Conservation (phyloP, 1,140 invertebrate species). For the Triops cancriformis region DNA sequence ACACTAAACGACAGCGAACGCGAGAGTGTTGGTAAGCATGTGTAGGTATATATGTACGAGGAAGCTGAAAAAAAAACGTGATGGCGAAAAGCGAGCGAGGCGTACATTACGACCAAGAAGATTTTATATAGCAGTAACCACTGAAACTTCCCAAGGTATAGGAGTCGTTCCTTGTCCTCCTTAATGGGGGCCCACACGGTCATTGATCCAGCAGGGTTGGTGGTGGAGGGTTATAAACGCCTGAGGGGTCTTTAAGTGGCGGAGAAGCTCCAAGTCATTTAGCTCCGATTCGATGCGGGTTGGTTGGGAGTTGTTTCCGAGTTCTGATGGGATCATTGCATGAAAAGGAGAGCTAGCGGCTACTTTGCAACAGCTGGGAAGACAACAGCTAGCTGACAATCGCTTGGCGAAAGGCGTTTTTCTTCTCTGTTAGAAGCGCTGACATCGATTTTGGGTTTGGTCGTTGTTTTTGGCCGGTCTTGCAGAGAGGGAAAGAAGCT, state of each 20-base stretch:
- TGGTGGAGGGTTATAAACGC: not conserved
- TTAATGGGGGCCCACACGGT: too few species aligned
- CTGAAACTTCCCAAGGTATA: too few species aligned
- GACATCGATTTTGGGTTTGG: not conserved
- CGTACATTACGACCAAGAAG: too few species aligned
- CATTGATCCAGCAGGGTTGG: not conserved
- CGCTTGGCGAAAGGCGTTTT: not conserved
- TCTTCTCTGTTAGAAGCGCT: not conserved
- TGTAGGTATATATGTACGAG: not conserved
- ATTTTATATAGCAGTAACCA: too few species aligned
- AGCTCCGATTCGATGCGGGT: not conserved
- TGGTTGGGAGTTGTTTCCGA: not conserved
- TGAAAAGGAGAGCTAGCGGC: not conserved
- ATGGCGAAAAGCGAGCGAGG: not conserved
- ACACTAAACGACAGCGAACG: not conserved
- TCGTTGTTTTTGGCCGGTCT: not conserved
- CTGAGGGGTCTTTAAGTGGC: not conserved
- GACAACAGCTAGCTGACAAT: not conserved
- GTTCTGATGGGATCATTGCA: not conserved
- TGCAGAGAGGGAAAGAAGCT: not conserved
- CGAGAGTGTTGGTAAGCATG: not conserved
- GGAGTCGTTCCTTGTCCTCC: too few species aligned
- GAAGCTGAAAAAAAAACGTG: not conserved
- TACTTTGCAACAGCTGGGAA: slow-evolving; percentile 8
- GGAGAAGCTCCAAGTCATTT: not conserved